Conservation (phyloP, 2,797 vertebrate genomes). For the Sebastolobus alascanus region DNA sequence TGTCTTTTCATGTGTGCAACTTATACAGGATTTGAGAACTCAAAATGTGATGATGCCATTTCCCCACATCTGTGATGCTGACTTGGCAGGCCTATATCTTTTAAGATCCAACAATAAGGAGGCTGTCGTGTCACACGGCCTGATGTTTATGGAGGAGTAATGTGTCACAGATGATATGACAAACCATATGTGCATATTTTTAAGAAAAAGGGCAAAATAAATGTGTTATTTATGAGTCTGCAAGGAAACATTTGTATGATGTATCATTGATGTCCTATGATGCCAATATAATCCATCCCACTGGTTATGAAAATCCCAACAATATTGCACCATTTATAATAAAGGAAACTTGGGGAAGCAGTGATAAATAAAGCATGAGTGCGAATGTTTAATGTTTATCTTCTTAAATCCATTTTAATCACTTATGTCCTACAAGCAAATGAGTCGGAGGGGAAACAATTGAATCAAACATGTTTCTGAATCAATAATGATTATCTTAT, state of each 20-base stretch:
- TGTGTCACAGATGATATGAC: neutral
- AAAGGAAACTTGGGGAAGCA: neutral
- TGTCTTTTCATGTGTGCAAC: constrained; percentile 22
- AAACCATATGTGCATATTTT: constrained; percentile 30
- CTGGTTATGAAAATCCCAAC: constrained; percentile 13
- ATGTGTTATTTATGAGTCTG: constrained; percentile 25
- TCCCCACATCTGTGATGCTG: constrained; percentile 20
- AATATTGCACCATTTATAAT: constrained; percentile 22
- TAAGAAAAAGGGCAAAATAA: neutral
- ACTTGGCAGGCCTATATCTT: constrained; percentile 20
- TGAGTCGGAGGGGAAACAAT: neutral
- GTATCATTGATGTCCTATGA: constrained; percentile 29
- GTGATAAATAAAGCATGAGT: constrained; percentile 19
- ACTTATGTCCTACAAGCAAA: neutral
- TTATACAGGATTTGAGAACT: constrained; percentile 24
- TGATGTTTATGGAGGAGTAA: constrained; percentile 1
- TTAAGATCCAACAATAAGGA: constrained; percentile 9
- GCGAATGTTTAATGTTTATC: constrained; percentile 15
- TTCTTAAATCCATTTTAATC: neutral
- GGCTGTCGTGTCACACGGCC: constrained; percentile 1
- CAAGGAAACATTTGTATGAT: constrained; percentile 29
- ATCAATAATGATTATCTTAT: neutral
- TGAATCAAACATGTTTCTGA: neutral
- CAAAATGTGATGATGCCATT: constrained; percentile 25
- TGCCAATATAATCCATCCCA: constrained; percentile 13